phyloP scores from a whole-genome alignment of 2,113 vertebrate genomes.

The Halcyon malimbica region DNA sequence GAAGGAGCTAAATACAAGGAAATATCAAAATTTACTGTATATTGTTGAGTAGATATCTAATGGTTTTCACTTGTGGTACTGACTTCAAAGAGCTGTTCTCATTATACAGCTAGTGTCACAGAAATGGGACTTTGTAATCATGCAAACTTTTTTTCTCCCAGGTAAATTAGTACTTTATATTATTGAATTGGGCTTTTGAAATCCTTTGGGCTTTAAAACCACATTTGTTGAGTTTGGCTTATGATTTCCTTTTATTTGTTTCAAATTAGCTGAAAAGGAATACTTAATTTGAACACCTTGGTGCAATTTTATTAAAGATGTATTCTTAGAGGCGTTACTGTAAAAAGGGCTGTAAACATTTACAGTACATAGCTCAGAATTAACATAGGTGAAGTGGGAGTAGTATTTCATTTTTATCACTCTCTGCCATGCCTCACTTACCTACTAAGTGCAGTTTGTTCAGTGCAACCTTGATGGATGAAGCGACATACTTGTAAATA shows the following conservation, averaged over 20 bases:
- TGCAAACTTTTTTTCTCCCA: neutral
- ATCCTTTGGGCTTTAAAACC: neutral
- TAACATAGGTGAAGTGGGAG: conserved; percentile 56
- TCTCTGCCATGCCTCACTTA: conserved; percentile 58
- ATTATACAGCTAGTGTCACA: neutral
- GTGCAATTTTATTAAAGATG: conserved; percentile 31
- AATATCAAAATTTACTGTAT: neutral
- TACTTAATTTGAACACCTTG: neutral
- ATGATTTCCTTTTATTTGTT: neutral
- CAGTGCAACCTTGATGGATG: conserved; percentile 61
- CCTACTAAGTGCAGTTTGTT: conserved; percentile 61
- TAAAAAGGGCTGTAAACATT: conserved; percentile 48
- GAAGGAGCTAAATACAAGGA: neutral
- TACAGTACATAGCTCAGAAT: conserved; percentile 43
- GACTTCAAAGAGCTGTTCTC: neutral
- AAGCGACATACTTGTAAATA: conserved; percentile 70
- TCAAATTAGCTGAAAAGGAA: neutral
- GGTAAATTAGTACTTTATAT: neutral
- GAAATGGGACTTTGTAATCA: neutral
- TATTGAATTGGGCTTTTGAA: neutral
- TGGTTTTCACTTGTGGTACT: neutral
- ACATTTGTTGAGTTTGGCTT: neutral
- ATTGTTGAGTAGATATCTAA: neutral
- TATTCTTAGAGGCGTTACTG: conserved; percentile 32
- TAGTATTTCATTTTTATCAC: conserved; percentile 73